A percentile compares a stretch with the other conserved stretches of the same genome.
phyloP scores from a whole-genome alignment of 2,113 vertebrate species.

The Psilopsiagon aurifrons region DNA sequence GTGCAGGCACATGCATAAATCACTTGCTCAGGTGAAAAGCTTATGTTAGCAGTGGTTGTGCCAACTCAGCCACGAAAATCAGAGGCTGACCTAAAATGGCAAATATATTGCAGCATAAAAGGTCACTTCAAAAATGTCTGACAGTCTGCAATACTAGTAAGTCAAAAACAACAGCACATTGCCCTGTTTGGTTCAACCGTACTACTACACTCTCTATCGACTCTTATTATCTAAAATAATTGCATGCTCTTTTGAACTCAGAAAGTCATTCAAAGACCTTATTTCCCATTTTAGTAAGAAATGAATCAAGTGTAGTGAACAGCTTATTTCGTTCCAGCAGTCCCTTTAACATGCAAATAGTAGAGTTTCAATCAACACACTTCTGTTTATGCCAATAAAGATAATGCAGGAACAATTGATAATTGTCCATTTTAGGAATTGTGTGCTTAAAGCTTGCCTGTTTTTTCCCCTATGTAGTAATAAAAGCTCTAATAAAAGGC shows the following conservation, averaged over 20 bases:
- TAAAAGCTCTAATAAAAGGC: neutral
- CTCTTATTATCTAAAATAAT: constrained; percentile 53
- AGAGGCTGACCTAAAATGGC: constrained; percentile 37
- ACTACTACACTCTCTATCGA: neutral
- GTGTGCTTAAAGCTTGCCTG: neutral
- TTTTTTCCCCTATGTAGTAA: neutral
- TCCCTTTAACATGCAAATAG: constrained; percentile 21
- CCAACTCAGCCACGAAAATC: neutral
- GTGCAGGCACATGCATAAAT: neutral
- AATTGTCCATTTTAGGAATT: neutral
- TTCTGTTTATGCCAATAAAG: neutral
- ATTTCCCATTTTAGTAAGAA: constrained; percentile 40
- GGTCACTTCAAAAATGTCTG: constrained; percentile 62
- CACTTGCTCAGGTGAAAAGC: constrained; percentile 38
- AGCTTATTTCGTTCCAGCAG: neutral
- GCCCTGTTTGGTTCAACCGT: constrained; percentile 5
- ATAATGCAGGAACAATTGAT: neutral
- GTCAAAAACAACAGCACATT: constrained; percentile 61
- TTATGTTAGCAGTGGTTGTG: neutral
- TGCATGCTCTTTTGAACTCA: constrained; percentile 37
- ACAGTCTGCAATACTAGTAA: constrained; percentile 52
- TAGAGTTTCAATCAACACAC: neutral
- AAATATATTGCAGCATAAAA: constrained; percentile 57
- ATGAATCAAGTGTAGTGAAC: constrained; percentile 32
- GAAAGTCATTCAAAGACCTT: neutral